Base-by-base conservation (phyloP, 1,140 invertebrate genomes). In the Caenorhabditis brenneri region DNA sequence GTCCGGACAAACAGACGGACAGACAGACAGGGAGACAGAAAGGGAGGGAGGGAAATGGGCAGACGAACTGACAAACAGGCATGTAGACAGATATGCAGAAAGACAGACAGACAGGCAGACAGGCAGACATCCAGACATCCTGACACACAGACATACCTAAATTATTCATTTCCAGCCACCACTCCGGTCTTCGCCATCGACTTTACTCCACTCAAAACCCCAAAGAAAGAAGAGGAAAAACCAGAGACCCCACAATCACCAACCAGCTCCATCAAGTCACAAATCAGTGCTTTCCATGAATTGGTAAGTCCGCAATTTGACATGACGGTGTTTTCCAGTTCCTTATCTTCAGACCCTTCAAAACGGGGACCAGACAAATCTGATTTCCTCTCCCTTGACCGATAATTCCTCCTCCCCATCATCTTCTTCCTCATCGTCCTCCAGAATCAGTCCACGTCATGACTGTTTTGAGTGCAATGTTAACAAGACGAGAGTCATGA, bases 401-500 rank as follows among this genome's bases (percentile, higher is more conserved):
- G 65, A 74, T 15, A 42, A n/a, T n/a, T n/a, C 36, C 3, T 12
- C 65, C 0, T 74, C 65, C 2, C 65, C 65, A 27, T n/a, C n/a
- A n/a, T 74, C 65, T 1, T 74, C 65, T 0, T 74, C 65, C 2
- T 74, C 65, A 5, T 74, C 65, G 4, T 74, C 65, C 1, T 74
- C 65, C 19, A 42, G 65, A 46, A 74, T 74, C 65, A 74, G 65
- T 27, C 65, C 65, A 42, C 33, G 65, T 7, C 36, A 42, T 12
- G 65, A 74, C 2, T 74, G 65, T 4, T 74, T 74, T n/a, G 65
- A 74, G 5, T 74, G 65, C 15, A 33, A 74, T n/a, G 36, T 42
- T 12, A 42, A 46, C n/a, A 74, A 46, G n/a, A 74, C 65, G 3
- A 42, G n/a, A 15, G 7, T 24, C 0, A n/a, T n/a, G 36, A 22